A percentile compares a stretch with the other conserved stretches of the same genome.
Conservation (phyloP, 2,888 invertebrate species). For the Lithophane socia region DNA sequence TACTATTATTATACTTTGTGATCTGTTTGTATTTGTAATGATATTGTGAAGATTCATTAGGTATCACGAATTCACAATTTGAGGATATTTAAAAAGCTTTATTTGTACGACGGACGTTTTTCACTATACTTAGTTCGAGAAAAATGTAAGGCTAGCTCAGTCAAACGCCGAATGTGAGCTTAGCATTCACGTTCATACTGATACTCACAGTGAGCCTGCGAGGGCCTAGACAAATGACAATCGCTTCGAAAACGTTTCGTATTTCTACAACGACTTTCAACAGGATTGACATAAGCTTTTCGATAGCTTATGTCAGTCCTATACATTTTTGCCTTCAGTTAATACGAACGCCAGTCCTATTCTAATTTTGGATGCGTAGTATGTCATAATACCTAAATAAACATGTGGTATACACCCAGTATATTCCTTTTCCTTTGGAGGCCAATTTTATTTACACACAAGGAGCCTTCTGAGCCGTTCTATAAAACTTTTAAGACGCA, state of each 20-base stretch:
- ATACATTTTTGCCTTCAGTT: neutral
- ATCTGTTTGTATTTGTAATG: slow-evolving; percentile 12
- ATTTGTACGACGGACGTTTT: too few relatives aligned
- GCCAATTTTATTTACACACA: neutral
- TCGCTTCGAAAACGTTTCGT: too few relatives aligned
- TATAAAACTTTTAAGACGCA: neutral
- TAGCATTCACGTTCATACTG: neutral
- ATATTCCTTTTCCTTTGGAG: neutral
- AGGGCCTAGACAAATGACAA: too few relatives aligned
- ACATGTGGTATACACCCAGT: neutral
- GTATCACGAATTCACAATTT: too few relatives aligned
- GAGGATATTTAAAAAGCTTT: too few relatives aligned
- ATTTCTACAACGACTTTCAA: too few relatives aligned
- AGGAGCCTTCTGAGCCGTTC: neutral
- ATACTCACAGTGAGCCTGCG: neutral
- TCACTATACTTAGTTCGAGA: too few relatives aligned
- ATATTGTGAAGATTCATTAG: neutral
- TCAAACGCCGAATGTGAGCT: neutral
- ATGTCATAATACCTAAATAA: slow-evolving; percentile 1
- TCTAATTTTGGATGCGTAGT: neutral
- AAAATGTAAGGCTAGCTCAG: too few relatives aligned
- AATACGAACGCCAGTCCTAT: neutral
- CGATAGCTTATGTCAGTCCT: too few relatives aligned
- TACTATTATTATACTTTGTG: neutral
- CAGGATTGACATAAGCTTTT: too few relatives aligned